Evolutionary conservation across 2,113 vertebrate genomes (phyloP).

Genomic region (Actenoides lindsayi): DNA sequence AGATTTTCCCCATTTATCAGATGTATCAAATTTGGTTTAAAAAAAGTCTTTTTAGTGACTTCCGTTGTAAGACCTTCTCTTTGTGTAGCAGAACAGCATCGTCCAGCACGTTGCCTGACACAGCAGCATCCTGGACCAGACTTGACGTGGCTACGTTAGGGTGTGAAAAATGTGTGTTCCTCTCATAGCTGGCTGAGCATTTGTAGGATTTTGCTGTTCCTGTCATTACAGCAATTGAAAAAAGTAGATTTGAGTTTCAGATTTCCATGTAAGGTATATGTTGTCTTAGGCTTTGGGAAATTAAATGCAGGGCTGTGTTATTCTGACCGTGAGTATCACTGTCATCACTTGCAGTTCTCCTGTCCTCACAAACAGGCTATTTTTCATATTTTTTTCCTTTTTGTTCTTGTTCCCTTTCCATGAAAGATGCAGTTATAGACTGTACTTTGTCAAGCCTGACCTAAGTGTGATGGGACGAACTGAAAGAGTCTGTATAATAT

Average conservation of each 20-base stretch:
- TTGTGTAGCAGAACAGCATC: neutral
- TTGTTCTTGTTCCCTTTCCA: neutral
- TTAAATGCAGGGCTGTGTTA: neutral
- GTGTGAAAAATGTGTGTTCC: neutral
- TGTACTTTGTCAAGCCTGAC: constrained; percentile 1
- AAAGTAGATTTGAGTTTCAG: neutral
- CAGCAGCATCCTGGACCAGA: neutral
- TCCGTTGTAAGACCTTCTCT: neutral
- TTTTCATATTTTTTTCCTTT: neutral
- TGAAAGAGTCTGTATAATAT: neutral
- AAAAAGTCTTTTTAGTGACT: neutral
- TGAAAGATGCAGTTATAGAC: neutral
- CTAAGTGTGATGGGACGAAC: neutral
- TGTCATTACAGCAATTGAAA: neutral
- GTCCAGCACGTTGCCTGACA: neutral
- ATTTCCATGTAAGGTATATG: neutral
- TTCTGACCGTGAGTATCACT: neutral
- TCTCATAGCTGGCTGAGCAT: neutral
- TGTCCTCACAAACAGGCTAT: neutral
- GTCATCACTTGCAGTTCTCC: neutral
- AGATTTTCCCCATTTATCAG: neutral
- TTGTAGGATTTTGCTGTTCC: neutral
- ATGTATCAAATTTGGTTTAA: neutral
- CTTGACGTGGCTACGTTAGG: neutral
- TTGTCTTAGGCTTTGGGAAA: neutral